Conservation (phyloP, 2,113 vertebrate genomes). For the Pyrgilauda ruficollis region DNA sequence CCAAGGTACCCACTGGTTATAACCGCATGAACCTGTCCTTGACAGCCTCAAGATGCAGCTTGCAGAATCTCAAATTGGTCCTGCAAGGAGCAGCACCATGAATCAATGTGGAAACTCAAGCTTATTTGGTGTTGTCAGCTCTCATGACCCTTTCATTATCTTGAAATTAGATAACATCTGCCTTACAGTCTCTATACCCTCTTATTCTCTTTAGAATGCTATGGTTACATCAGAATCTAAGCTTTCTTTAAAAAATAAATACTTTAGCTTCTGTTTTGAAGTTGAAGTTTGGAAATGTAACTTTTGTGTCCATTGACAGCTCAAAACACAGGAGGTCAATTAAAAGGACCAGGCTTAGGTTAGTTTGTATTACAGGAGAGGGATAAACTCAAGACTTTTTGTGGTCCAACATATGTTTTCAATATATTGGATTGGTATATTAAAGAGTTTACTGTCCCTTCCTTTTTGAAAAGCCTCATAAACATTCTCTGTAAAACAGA, state of each 20-base stretch:
- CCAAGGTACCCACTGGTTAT: not conserved
- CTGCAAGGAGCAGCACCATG: not conserved
- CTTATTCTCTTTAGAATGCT: not conserved
- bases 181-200: not conserved
- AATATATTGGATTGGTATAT: not conserved
- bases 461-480: not conserved
- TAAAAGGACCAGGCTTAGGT: not conserved
- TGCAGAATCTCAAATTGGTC: not conserved
- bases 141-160: not conserved
- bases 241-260: not conserved
- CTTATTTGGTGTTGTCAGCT: not conserved
- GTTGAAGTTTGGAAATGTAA: not conserved
- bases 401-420: not conserved
- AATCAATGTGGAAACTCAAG: not conserved
- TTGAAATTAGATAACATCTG: not conserved
- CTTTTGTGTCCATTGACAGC: not conserved
- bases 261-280: not conserved
- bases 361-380: not conserved
- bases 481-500: slow-evolving; percentile 12
- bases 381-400: not conserved
- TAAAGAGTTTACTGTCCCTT: not conserved
- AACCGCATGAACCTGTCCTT: not conserved
- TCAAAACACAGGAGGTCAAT: not conserved
- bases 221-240: not conserved
- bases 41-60: not conserved